Evolutionary conservation across 2,113 vertebrate species (phyloP).

Genomic region (Electrona antarctica): DNA sequence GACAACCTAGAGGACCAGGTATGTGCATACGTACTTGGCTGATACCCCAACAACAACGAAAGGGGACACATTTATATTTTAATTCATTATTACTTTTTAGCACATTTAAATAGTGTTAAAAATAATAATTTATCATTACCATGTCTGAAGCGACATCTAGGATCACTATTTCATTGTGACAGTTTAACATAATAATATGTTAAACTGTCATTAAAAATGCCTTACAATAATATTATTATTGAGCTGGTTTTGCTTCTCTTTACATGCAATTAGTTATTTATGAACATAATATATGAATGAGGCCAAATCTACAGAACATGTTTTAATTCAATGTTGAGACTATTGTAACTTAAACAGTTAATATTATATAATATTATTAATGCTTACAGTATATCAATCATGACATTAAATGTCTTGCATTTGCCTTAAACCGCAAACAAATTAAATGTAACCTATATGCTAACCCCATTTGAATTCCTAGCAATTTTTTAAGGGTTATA

Average conservation of each 20-base stretch:
- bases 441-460: not conserved
- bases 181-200: constrained; percentile 1
- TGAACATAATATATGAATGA: not conserved
- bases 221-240: no score
- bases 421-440: not conserved
- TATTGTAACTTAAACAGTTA: not conserved
- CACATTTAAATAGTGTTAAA: constrained; percentile 16
- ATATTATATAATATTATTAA: not conserved
- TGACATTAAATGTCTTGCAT: constrained; percentile 4
- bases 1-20: no score
- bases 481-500: not conserved
- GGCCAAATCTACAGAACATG: not conserved
- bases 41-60: no score
- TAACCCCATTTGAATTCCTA: not conserved
- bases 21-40: no score
- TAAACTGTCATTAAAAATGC: constrained; percentile 1
- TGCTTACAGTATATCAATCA: not conserved
- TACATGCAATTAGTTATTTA: constrained; percentile 1
- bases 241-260: not conserved
- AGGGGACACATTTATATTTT: not conserved
- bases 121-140: constrained; percentile 13
- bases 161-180: not conserved
- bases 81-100: not conserved
- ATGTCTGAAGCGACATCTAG: constrained; percentile 12
- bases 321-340: not conserved